Percentiles rank a stretch among this genome's conserved stretches.
Evolutionary conservation across 2,888 invertebrate species (phyloP).

Genomic region (Pediacus dermestoides): DNA sequence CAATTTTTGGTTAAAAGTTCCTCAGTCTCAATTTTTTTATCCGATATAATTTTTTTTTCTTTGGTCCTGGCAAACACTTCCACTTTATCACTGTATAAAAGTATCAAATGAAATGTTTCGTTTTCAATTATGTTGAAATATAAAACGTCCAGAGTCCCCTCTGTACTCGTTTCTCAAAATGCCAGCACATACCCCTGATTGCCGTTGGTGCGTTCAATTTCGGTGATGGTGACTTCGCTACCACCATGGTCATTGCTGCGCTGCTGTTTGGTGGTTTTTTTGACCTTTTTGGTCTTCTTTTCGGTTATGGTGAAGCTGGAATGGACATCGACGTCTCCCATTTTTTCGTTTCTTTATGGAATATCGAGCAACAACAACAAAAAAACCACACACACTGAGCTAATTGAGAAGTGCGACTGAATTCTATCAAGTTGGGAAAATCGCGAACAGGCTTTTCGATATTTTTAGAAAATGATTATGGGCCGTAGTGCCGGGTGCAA

Average conservation of each 20-base stretch:
- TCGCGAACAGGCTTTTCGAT: conserved; percentile 30
- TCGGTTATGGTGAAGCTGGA: conserved; percentile 82
- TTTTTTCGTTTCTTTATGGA: conserved; percentile 40
- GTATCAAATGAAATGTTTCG: conserved; percentile 12
- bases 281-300: conserved; percentile 82
- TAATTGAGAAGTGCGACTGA: conserved; percentile 25
- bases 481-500: conserved; percentile 45
- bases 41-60: conserved; percentile 1
- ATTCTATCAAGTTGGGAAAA: conserved; percentile 14
- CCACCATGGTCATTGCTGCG: conserved; percentile 69
- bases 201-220: conserved; percentile 67
- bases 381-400: conserved; percentile 22
- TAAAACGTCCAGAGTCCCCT: too few species aligned
- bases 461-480: conserved; percentile 51
- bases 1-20: too few species aligned
- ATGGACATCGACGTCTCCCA: conserved; percentile 90
- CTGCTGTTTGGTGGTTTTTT: conserved; percentile 82
- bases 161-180: conserved; percentile 28
- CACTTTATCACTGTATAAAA: conserved; percentile 25
- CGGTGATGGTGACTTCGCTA: conserved; percentile 76
- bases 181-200: conserved; percentile 80
- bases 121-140: too few species aligned
- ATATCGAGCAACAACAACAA: conserved; percentile 3
- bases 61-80: conserved; percentile 23
- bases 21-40: too few species aligned